A percentile compares a stretch with the other conserved stretches of the same genome.
These are phyloP conservation scores for Triops longicaudatus DNA, from an alignment of 1,140 invertebrate species.

Conservation along the genomic window DNA sequence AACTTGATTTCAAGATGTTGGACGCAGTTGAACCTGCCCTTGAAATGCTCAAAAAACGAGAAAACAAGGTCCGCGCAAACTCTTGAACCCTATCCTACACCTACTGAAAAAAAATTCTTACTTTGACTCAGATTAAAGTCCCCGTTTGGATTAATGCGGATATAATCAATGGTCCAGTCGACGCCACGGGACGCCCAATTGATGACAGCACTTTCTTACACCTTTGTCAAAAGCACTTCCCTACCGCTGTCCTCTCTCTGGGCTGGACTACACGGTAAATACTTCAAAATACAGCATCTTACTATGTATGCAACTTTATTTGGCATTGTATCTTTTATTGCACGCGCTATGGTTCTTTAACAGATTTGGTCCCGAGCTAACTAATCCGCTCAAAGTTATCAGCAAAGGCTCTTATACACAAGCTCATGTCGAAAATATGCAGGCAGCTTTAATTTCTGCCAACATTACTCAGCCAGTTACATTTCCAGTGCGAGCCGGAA, in stretches of 20 bases:
- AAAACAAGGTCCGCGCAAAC: slow-evolving; percentile 39
- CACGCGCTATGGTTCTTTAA: too few species aligned
- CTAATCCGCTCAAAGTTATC: slow-evolving; percentile 32
- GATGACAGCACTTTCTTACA: slow-evolving; percentile 57
- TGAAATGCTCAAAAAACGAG: slow-evolving; percentile 44
- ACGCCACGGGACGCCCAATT: slow-evolving; percentile 51
- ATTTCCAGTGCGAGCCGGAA: slow-evolving; percentile 68
- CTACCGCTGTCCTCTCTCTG: slow-evolving; percentile 61
- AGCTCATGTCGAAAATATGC: slow-evolving; percentile 62
- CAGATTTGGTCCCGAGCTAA: slow-evolving; percentile 32
- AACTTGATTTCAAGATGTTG: slow-evolving; percentile 78
- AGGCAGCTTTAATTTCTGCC: slow-evolving; percentile 49
- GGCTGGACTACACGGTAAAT: slow-evolving; percentile 74
- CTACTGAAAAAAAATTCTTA: slow-evolving; percentile 8
- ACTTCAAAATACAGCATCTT: not conserved
- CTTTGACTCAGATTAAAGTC: slow-evolving; percentile 48
- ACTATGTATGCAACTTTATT: not conserved
- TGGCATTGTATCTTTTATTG: not conserved
- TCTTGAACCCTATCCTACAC: too few species aligned
- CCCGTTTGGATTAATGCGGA: slow-evolving; percentile 86
- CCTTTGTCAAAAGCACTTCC: slow-evolving; percentile 48
- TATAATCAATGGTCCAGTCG: slow-evolving; percentile 67
- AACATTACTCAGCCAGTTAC: slow-evolving; percentile 57
- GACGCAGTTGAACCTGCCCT: slow-evolving; percentile 62
- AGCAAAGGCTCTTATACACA: slow-evolving; percentile 54